Conservation (phyloP, 2,797 vertebrate genomes). For the Glyptemys insculpta region DNA sequence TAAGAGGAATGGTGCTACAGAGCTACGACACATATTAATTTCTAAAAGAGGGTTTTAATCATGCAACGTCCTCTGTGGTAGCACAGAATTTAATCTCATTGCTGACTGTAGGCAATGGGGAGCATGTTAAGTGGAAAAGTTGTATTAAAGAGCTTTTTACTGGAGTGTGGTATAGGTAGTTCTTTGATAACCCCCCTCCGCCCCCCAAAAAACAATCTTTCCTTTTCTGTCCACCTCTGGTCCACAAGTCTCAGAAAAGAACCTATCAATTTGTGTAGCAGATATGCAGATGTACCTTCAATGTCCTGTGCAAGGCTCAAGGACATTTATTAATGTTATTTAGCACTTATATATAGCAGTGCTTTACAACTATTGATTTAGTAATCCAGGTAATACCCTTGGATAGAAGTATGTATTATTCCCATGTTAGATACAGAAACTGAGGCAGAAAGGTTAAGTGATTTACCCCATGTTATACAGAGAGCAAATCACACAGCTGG, state of each 20-base stretch:
- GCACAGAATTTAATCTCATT: constrained; percentile 77
- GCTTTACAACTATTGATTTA: constrained; percentile 71
- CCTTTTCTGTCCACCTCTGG: neutral
- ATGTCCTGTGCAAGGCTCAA: constrained; percentile 39
- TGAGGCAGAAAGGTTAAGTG: neutral
- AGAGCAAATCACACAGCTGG: neutral
- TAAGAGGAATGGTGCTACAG: constrained; percentile 52
- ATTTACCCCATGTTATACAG: constrained; percentile 41
- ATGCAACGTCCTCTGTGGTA: constrained; percentile 73
- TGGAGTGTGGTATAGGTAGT: constrained; percentile 51
- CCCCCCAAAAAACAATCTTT: constrained; percentile 15
- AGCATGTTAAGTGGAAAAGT: constrained; percentile 76
- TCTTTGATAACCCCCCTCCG: neutral
- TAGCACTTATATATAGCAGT: constrained; percentile 62
- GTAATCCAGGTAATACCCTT: constrained; percentile 54
- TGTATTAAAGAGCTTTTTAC: constrained; percentile 70
- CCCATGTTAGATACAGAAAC: constrained; percentile 7
- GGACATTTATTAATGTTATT: constrained; percentile 29
- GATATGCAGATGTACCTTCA: neutral
- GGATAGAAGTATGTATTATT: constrained; percentile 32
- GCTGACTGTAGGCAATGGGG: constrained; percentile 70
- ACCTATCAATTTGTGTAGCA: neutral
- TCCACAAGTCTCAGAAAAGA: neutral
- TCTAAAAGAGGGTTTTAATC: constrained; percentile 79
- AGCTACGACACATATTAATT: constrained; percentile 70